Evolutionary conservation across 2,888 invertebrate species (phyloP), one percentile per base, ranked within the genome.

Genomic region (Diaprepes abbreviatus): DNA sequence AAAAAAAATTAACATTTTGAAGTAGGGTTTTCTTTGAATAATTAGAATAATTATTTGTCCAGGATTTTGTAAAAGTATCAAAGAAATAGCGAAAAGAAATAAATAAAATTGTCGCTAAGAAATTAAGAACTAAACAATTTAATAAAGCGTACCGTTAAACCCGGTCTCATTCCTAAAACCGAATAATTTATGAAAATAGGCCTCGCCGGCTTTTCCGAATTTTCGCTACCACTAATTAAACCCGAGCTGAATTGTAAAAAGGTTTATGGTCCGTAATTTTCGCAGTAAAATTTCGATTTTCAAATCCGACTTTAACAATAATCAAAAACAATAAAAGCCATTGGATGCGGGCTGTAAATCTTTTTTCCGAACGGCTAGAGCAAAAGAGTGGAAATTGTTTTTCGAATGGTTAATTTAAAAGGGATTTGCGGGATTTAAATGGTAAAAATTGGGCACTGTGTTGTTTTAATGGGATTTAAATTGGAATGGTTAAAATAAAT

Each of bases 241-340:
- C 58, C 43, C 21, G 28, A 43, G 43, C 43, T 28, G 40, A 58
- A 58, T 43, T 4, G 43, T 24, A 58, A 43, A 58, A 58, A 58
- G 31, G 16, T 43, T 58, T 58, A 40, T 40, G 58, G 43, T 31
- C 58, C 40, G 43, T 58, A 58, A 40, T 58, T 58, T 58, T 43
- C 28, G 28, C 24, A 40, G 31, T 24, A 28, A 28, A 58, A 40
- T 58, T 58, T 43, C 58, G 43, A 58, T 40, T 58, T 24, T 40
- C 43, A 28, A 31, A 16, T 17, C 40, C 35, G 17, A 28, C 28
- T 50, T 50, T 31, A 28, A 50, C 58, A 40, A 58, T 58, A 58
- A 58, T 58, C 58, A 58, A 58, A 58, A 58, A 58, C 58, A 58
- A 58, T 58, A 40, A 58, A 58, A 58, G 58, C 58, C 40, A 28